Percentiles rank a stretch among this genome's conserved stretches.
Evolutionary conservation across 1,140 invertebrate genomes (phyloP).

Genomic region (Papilio helenus): DNA sequence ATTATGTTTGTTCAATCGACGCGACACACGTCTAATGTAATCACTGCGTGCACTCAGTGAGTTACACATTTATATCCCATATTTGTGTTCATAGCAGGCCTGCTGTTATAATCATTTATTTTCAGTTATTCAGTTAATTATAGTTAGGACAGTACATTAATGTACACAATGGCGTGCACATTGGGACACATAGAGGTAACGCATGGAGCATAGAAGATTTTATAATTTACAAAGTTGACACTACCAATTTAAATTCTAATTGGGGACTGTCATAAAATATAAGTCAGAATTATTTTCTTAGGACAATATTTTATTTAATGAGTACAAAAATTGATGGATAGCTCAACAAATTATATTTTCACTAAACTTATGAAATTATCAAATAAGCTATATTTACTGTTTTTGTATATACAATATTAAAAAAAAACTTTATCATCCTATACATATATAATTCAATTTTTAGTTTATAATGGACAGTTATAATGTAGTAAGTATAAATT

Average conservation of each 20-base stretch:
- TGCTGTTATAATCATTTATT: constrained; percentile 36
- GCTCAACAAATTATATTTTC: background rate
- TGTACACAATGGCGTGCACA: background rate
- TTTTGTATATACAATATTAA: background rate
- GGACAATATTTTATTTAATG: background rate
- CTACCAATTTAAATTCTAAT: background rate
- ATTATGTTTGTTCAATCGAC: constrained; percentile 73
- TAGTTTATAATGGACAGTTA: no score
- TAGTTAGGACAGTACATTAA: background rate
- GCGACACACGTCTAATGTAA: constrained; percentile 75
- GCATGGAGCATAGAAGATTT: background rate
- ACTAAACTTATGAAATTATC: background rate
- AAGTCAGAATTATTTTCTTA: background rate
- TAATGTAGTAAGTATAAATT: background rate
- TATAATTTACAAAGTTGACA: background rate
- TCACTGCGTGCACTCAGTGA: constrained; percentile 82
- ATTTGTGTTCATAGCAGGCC: constrained; percentile 72
- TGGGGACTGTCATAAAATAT: background rate
- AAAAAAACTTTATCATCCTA: background rate
- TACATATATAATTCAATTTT: no score
- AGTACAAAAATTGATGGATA: background rate
- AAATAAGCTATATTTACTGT: background rate
- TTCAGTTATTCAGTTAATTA: constrained; percentile 40
- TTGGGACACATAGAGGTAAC: background rate
- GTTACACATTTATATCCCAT: constrained; percentile 79